A percentile compares a stretch with the other conserved stretches of the same genome.
These are phyloP conservation scores for Picus viridis DNA, from an alignment of 2,797 vertebrate species.

Conservation along the genomic window DNA sequence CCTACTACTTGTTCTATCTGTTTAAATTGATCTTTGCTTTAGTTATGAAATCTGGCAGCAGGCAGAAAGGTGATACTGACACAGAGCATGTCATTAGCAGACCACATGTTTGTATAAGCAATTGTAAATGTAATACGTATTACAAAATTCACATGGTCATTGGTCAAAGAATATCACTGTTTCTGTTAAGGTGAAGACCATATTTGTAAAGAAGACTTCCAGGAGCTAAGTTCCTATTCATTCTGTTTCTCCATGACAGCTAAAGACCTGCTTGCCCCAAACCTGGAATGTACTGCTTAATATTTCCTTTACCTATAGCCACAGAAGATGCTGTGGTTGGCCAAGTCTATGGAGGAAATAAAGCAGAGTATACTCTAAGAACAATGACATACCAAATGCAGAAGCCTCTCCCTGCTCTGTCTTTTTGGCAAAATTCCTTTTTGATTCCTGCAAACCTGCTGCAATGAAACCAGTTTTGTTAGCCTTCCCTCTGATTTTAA, in stretches of 20 bases:
- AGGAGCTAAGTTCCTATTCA: not conserved
- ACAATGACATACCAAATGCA: not conserved
- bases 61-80: not conserved
- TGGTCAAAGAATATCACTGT: not conserved
- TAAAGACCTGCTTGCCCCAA: not conserved
- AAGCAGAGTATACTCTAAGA: not conserved
- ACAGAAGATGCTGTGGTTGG: not conserved
- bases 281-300: not conserved
- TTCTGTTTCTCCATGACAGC: not conserved
- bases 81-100: not conserved
- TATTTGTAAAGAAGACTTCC: not conserved
- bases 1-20: not conserved
- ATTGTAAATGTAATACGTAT: not conserved
- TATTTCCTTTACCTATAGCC: not conserved
- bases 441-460: not conserved
- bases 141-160: not conserved
- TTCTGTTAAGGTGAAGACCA: not conserved
- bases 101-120: not conserved
- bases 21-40: not conserved
- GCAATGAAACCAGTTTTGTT: not conserved
- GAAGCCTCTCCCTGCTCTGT: not conserved
- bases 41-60: not conserved
- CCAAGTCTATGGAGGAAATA: not conserved
- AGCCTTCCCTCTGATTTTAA: too few relatives aligned
- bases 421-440: not conserved